Evolutionary conservation across 1,140 invertebrate species (phyloP).

Genomic region (Drosophila lini): DNA sequence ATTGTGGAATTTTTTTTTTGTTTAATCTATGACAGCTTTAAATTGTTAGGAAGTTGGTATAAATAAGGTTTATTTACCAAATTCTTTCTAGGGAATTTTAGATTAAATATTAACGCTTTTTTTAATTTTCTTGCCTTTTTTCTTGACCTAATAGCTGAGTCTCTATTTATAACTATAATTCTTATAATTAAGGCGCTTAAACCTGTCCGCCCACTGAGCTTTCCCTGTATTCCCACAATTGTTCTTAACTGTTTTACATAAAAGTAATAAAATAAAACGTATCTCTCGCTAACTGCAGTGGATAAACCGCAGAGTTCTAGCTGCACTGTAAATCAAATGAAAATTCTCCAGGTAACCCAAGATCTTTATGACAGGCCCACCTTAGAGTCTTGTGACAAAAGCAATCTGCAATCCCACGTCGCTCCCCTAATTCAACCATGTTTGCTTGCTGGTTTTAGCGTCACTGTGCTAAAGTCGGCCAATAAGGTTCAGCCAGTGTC

Average conservation of each 20-base stretch:
- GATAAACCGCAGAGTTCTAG: conserved; percentile 1
- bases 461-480: conserved; percentile 38
- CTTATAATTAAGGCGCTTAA: neutral
- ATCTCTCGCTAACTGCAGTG: conserved; percentile 12
- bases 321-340: conserved; percentile 20
- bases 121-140: neutral
- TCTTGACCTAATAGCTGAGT: no score
- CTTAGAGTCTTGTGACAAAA: conserved; percentile 37
- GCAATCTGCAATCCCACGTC: conserved; percentile 6
- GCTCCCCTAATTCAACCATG: neutral
- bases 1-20: neutral
- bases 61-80: neutral
- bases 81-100: neutral
- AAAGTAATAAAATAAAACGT: neutral
- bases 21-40: neutral
- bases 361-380: conserved; percentile 32
- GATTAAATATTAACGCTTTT: neutral
- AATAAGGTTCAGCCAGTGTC: conserved; percentile 31
- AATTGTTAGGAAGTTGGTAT: neutral
- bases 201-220: neutral
- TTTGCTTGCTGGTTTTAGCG: conserved; percentile 28
- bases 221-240: conserved; percentile 13
- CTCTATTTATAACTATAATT: neutral
- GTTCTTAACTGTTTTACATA: conserved; percentile 31
- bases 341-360: neutral